Percentiles rank a stretch among this genome's conserved stretches.
Evolutionary conservation across 2,888 invertebrate genomes (phyloP).

Genomic region (Corbicula japonica): DNA sequence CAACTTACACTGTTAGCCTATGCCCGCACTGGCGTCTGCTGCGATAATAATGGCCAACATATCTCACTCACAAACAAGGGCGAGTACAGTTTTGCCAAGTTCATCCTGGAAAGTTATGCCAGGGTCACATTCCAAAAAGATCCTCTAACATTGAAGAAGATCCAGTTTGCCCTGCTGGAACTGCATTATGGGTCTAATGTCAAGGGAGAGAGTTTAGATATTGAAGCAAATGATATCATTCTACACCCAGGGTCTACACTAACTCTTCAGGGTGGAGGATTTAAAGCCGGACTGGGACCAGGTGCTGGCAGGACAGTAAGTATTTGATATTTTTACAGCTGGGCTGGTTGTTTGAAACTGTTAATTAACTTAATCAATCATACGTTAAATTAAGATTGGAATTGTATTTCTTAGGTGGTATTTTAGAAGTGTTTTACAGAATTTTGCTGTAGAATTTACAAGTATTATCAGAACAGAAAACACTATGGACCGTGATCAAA

Average conservation of each 20-base stretch:
- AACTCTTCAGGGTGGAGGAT: slow-evolving; percentile 71
- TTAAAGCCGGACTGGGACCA: slow-evolving; percentile 65
- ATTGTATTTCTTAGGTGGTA: too few relatives aligned
- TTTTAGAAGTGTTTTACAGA: too few relatives aligned
- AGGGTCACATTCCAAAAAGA: slow-evolving; percentile 66
- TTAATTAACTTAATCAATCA: too few relatives aligned
- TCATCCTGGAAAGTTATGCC: slow-evolving; percentile 75
- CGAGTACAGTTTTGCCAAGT: slow-evolving; percentile 74
- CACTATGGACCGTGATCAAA: too few relatives aligned
- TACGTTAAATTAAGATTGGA: too few relatives aligned
- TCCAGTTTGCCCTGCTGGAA: slow-evolving; percentile 71
- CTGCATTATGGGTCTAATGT: slow-evolving; percentile 72
- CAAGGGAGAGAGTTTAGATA: slow-evolving; percentile 63
- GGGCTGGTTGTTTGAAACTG: too few relatives aligned
- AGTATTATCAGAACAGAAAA: too few relatives aligned
- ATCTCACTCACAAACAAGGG: slow-evolving; percentile 67
- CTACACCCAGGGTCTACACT: slow-evolving; percentile 75
- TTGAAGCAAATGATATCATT: slow-evolving; percentile 70
- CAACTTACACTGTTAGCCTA: slow-evolving; percentile 67
- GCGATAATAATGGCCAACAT: slow-evolving; percentile 62
- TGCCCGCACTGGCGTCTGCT: slow-evolving; percentile 70
- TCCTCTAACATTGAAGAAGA: slow-evolving; percentile 50
- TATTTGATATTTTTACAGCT: background rate
- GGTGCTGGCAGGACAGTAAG: slow-evolving; percentile 71
- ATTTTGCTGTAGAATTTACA: too few relatives aligned